Evolutionary conservation across 1,140 invertebrate genomes (phyloP).

Genomic region (Zaprionus ornatus): DNA sequence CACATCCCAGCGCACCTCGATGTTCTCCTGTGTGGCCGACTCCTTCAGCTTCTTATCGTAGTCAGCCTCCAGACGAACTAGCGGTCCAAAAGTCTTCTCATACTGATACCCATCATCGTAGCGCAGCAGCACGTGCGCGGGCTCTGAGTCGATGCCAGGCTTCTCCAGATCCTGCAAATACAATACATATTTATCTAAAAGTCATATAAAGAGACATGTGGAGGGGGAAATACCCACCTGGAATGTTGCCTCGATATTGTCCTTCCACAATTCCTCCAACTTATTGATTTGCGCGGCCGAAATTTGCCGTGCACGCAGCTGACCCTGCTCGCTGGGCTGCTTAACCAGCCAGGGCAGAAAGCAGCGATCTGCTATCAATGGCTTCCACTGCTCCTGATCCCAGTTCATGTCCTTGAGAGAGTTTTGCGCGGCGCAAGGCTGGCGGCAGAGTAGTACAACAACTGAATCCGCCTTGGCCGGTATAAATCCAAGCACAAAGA

Average conservation of each 20-base stretch:
- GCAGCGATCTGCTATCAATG: conserved; percentile 97
- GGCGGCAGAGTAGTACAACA: conserved; percentile 98
- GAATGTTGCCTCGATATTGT: conserved; percentile 98
- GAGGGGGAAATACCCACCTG: conserved; percentile 84
- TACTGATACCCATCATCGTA: conserved; percentile 99
- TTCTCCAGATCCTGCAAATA: conserved; percentile 93
- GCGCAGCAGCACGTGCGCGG: conserved; percentile 95
- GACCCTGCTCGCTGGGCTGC: conserved; percentile 97
- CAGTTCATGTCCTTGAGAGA: conserved; percentile 99
- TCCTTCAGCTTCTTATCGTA: conserved; percentile 99
- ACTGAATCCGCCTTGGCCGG: conserved; percentile 99
- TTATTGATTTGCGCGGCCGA: conserved; percentile 98
- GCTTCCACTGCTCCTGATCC: conserved; percentile 99
- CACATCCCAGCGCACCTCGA: conserved; percentile 99
- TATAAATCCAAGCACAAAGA: conserved; percentile 99
- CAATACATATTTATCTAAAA: background rate
- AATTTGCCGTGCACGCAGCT: conserved; percentile 96
- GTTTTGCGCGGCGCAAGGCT: conserved; percentile 98
- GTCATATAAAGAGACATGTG: no score
- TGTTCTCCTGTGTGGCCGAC: conserved; percentile 99
- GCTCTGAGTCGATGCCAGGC: conserved; percentile 98
- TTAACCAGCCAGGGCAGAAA: conserved; percentile 99
- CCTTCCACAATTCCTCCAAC: conserved; percentile 99
- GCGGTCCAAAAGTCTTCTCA: conserved; percentile 98
- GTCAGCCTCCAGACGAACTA: conserved; percentile 98